Base-by-base conservation (phyloP, 2,888 invertebrate species). In the Chaetogeoica ovagalla region DNA sequence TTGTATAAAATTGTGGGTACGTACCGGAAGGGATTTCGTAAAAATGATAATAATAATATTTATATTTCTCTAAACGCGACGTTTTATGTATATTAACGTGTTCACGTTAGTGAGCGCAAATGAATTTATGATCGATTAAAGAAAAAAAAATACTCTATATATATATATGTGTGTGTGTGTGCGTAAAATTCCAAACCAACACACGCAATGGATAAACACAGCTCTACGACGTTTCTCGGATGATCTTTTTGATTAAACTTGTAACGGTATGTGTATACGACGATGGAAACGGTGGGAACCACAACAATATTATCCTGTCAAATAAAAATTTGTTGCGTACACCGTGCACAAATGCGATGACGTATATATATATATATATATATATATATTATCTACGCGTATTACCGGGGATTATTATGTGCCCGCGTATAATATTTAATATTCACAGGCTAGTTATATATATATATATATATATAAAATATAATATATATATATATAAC, bases 11-110 rank as follows among this genome's bases (percentile, higher is more conserved):
- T 30, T 30, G 30, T 59, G 43, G 75, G 59, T 9, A 60, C 79
- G 59, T 9, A 60, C 79, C 70, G 63, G 30, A 71, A 57, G 79
- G 79, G 79, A 79, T 79, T 79, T 71, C 69, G 62, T 57, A 77
- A 77, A 77, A 77, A n/a, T n/a, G n/a, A n/a, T 68, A 43, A 77
- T 69, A 30, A 30, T 30, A 1, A 30, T 30, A 2, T 30, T 30
- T 30, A 30, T 77, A 77, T 68, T 65, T 30, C 48, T 68, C 60
- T 62, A 62, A 60, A 62, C 62, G 77, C 48, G 48, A 77, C 70
- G 69, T 60, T n/a, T n/a, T n/a, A n/a, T n/a, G n/a, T n/a, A n/a
- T n/a, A n/a, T n/a, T n/a, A n/a, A n/a, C 60, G 76, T 69, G 60
- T 76, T 66, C 30, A 59, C 66, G 23, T 59, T 59, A n/a, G 48